Evolutionary conservation across 2,797 vertebrate species (phyloP).

Genomic region (Poecilia velifera): DNA sequence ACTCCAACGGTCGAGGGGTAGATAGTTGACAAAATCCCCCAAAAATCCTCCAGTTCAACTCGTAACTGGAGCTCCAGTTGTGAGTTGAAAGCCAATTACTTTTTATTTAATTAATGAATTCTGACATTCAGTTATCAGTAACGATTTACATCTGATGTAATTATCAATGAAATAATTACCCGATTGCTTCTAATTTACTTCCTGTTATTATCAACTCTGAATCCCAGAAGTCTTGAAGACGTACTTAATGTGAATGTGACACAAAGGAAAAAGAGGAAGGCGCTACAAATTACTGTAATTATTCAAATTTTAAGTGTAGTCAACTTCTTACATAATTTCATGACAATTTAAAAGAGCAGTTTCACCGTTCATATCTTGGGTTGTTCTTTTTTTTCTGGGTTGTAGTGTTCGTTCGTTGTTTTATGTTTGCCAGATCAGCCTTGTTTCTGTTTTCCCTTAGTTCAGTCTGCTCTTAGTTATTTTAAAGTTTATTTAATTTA

Average conservation of each 20-base stretch:
- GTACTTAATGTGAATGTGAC: not conserved
- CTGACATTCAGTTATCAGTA: not conserved
- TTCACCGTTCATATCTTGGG: not conserved
- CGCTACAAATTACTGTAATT: not conserved
- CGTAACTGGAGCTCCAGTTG: not conserved
- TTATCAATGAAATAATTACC: not conserved
- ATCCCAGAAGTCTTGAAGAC: not conserved
- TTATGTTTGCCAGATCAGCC: too few relatives aligned
- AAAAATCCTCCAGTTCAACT: too few relatives aligned
- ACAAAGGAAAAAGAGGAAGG: not conserved
- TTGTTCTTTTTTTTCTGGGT: too few relatives aligned
- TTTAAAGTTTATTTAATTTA: too few relatives aligned
- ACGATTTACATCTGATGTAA: not conserved
- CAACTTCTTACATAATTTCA: not conserved
- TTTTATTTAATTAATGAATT: not conserved
- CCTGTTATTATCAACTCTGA: not conserved
- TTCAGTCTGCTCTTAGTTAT: too few relatives aligned
- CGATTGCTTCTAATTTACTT: not conserved
- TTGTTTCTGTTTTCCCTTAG: too few relatives aligned
- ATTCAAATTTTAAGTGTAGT: not conserved
- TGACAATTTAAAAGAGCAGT: not conserved
- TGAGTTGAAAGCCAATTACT: not conserved
- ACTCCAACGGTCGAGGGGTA: not conserved
- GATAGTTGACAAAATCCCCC: not conserved
- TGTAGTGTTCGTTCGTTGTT: too few relatives aligned